Percentiles rank a stretch among this genome's conserved stretches.
Conservation (phyloP, 2,888 invertebrate genomes). For the Caenorhabditis virilis region DNA sequence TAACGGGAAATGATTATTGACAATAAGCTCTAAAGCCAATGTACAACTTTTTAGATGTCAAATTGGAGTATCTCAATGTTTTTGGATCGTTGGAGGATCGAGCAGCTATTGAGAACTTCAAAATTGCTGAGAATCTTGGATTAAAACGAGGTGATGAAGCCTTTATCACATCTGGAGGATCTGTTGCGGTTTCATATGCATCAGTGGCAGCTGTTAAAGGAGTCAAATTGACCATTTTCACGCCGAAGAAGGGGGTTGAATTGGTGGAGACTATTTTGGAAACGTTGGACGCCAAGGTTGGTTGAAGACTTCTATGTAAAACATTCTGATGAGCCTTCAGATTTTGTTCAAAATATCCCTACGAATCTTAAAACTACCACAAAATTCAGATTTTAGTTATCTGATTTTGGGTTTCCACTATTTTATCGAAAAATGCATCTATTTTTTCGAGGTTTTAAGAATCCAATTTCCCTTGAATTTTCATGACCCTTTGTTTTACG, state of each 20-base stretch:
- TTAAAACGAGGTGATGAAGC: constrained; percentile 85
- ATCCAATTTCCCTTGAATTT: no score
- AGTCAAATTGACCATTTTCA: constrained; percentile 91
- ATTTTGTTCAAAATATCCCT: no score
- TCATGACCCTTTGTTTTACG: no score
- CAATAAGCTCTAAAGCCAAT: background rate
- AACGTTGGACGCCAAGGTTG: constrained; percentile 79
- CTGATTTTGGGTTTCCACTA: no score
- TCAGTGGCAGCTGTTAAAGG: constrained; percentile 89
- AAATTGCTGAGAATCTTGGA: constrained; percentile 80
- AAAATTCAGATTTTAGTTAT: no score
- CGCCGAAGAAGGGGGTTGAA: constrained; percentile 97
- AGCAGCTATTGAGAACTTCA: constrained; percentile 75
- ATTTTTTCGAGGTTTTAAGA: no score
- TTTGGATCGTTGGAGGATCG: constrained; percentile 94
- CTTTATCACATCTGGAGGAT: constrained; percentile 91
- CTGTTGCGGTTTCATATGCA: constrained; percentile 85
- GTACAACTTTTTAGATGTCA: constrained; percentile 78
- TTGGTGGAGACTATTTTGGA: constrained; percentile 75
- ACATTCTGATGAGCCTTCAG: no score
- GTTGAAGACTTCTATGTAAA: no score
- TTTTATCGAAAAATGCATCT: no score
- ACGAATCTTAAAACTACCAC: no score
- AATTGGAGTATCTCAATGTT: constrained; percentile 95
- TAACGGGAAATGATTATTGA: constrained; percentile 1